Base-by-base conservation (phyloP, 2,797 vertebrate species). In the Microcaecilia unicolor region DNA sequence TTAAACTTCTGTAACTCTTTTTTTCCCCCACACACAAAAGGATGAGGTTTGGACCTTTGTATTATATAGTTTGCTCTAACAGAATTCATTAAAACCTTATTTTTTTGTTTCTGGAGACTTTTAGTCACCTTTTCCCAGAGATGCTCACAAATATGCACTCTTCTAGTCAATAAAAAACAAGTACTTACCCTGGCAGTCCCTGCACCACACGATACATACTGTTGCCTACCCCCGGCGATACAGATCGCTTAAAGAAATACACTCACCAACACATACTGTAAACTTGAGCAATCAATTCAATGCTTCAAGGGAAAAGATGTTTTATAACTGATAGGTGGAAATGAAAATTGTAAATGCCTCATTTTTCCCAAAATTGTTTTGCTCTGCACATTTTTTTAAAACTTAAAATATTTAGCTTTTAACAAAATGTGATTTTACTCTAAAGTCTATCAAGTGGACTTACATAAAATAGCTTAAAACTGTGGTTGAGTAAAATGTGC, bases 211-310 rank as follows among this genome's bases (percentile, higher is more conserved):
- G 72, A 72, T 78, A 61, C 75, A 71, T 64, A 65, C 28, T 64
- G 70, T 26, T 65, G 83, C 65, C 75, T n/a, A n/a, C n/a, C n/a
- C n/a, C n/a, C n/a, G n/a, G 72, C 76, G 57, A 81, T 67, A 81
- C 78, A 83, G 74, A 80, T 75, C 49, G 83, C 80, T 81, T 61
- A 77, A 79, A 80, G 76, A 83, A 83, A 81, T 73, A 83, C 74
- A 83, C 78, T 83, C 65, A 71, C 78, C 73, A 81, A 78, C 34
- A 79, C 32, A 81, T 44, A 73, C 60, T 26, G 66, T 83, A 34
- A 81, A 57, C 58, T 73, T 74, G 62, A 60, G 56, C 57, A 74
- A 64, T 62, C 67, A 55, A 61, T 67, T 72, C 64, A 76, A 68
- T n/a, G n/a, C n/a, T n/a, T n/a, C n/a, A n/a, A 34, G 54, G 34